Evolutionary conservation across 2,113 vertebrate genomes (phyloP), one percentile per base, ranked within the genome.

Genomic region (Ammodytes marinus): DNA sequence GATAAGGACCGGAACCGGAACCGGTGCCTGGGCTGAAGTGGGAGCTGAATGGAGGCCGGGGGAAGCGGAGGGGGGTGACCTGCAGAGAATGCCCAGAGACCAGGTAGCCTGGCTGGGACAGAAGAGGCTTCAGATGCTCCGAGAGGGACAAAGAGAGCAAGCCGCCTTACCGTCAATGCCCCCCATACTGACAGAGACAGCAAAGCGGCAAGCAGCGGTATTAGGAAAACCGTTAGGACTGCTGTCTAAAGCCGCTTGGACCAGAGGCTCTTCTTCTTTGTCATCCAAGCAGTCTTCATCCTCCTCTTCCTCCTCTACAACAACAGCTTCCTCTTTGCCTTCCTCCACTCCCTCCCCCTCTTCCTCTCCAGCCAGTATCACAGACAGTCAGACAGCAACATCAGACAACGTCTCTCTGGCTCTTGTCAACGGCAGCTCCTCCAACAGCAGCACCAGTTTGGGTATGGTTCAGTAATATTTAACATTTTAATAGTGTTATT

Each of bases 381-480:
- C 89, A 64, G 95, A 94, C 71, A 94, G 84, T 70, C 94, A 94
- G 46, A 92, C 95, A 8, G 88, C 0, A 52, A 63, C 35, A 92
- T 94, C 88, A 0, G 91, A 92, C 37, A 84, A 91, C 37, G 64
- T 59, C 1, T 89, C 92, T 76, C 19, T 77, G 59, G 77, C 76
- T 69, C 78, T 89, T 64, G 88, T 82, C 84, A 93, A 91, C 92
- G 91, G 73, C 88, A 80, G 87, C 95, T 79, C 83, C 86, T 88
- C 82, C 80, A 87, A 85, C 77, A 91, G 65, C 86, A 94, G 93
- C 80, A 83, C 86, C 80, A 82, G 83, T 84, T 91, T 96, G 95
- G 97, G 98, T 98, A 96, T 88, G 95, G 90, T 11, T 85, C 66
- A 4, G 0, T 63, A 2, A 64, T 10, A 9, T 40, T 68, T 53